A percentile compares a stretch with the other conserved stretches of the same genome.
Conservation (phyloP, 2,888 invertebrate species). For the Stenchaetothrips biformis region DNA sequence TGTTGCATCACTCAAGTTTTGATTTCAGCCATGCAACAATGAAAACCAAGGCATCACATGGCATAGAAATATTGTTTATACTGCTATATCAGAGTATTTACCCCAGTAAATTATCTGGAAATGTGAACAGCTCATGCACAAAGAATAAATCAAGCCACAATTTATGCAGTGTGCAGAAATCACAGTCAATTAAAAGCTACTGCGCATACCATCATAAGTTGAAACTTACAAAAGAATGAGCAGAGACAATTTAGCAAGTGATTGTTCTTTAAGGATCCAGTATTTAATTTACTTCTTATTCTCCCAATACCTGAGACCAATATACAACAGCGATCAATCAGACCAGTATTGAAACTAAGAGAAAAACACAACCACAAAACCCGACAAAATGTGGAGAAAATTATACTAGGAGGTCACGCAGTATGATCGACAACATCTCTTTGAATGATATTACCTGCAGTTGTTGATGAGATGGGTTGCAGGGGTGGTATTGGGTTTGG, state of each 20-base stretch:
- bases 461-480: not conserved
- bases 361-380: not conserved
- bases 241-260: too few species aligned
- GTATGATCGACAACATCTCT: not conserved
- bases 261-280: too few species aligned
- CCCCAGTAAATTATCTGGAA: too few species aligned
- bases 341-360: not conserved
- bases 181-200: not conserved
- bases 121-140: too few species aligned
- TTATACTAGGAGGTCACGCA: not conserved
- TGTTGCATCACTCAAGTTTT: too few species aligned
- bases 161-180: not conserved
- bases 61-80: too few species aligned
- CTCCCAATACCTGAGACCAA: not conserved
- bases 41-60: too few species aligned
- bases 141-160: too few species aligned
- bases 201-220: too few species aligned
- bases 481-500: not conserved
- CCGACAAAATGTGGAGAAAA: not conserved
- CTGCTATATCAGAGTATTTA: too few species aligned
- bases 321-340: not conserved
- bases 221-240: too few species aligned
- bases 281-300: not conserved
- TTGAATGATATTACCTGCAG: slow-evolving; percentile 5
- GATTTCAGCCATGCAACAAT: too few species aligned